Conservation (phyloP, 2,113 vertebrate species). For the Corydoras sp. region DNA sequence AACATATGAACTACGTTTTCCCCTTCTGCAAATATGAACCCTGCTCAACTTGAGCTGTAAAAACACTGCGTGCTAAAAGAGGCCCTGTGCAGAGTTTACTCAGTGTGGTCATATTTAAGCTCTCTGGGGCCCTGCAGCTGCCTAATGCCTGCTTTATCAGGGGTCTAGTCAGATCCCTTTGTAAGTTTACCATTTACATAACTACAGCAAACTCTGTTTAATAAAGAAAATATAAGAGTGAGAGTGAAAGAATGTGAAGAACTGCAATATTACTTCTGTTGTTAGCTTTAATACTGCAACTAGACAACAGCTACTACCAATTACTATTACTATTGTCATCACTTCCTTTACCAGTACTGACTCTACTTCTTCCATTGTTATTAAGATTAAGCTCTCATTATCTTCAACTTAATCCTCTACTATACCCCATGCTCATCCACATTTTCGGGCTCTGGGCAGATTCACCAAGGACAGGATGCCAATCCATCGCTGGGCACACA, state of each 20-base stretch:
- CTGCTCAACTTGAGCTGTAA: conserved; percentile 51
- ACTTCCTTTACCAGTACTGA: no score
- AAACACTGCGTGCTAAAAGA: conserved; percentile 61
- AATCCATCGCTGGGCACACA: no score
- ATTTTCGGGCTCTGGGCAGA: no score
- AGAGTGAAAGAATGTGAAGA: not conserved
- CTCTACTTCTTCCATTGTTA: no score
- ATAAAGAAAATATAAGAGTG: conserved; percentile 47
- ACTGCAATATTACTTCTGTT: not conserved
- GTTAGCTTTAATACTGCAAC: no score
- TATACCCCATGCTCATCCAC: no score
- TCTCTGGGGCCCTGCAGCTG: conserved; percentile 58
- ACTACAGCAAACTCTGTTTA: conserved; percentile 52
- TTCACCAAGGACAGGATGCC: no score
- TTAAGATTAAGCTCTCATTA: no score
- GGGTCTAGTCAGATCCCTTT: conserved; percentile 22
- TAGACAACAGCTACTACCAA: no score
- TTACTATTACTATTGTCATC: no score
- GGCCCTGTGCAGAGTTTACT: conserved; percentile 61
- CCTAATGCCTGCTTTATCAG: conserved; percentile 56
- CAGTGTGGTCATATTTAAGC: conserved; percentile 71
- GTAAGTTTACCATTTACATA: conserved; percentile 44
- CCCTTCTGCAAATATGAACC: conserved; percentile 50
- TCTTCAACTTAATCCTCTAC: no score
- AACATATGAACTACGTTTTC: conserved; percentile 53